A percentile compares a stretch with the other conserved stretches of the same genome.
Conservation (phyloP, 2,888 invertebrate genomes). For the Lamproptera curius region DNA sequence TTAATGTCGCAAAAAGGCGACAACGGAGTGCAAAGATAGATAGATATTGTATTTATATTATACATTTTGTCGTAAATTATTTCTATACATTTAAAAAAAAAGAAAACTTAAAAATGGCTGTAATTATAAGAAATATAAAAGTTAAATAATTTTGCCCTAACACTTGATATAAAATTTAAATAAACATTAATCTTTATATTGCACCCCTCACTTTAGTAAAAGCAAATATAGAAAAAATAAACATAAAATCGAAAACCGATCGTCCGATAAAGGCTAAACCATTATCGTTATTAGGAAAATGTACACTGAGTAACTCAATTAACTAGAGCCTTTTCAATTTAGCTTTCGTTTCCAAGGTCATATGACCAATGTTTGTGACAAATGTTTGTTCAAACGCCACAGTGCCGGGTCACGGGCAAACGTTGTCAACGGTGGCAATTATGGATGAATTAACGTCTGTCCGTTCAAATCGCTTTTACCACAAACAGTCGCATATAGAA, state of each 20-base stretch:
- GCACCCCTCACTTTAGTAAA: background rate
- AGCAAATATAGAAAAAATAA: background rate
- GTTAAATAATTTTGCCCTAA: too few relatives aligned
- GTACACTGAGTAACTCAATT: too few relatives aligned
- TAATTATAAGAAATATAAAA: too few relatives aligned
- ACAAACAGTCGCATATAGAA: constrained; percentile 6
- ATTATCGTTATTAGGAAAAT: background rate
- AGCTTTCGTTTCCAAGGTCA: constrained; percentile 8
- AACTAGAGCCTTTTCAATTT: background rate
- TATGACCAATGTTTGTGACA: constrained; percentile 5
- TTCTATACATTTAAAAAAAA: too few relatives aligned
- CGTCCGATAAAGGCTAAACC: too few relatives aligned
- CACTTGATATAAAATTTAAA: too few relatives aligned
- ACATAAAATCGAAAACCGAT: background rate
- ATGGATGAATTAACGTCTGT: background rate
- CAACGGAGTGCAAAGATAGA: too few relatives aligned
- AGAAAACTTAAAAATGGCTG: too few relatives aligned
- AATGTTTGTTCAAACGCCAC: constrained; percentile 14
- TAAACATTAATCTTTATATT: too few relatives aligned
- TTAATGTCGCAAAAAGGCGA: too few relatives aligned
- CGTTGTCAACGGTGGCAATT: constrained; percentile 12
- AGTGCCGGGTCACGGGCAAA: constrained; percentile 14
- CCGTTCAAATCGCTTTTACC: background rate
- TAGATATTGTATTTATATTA: too few relatives aligned
- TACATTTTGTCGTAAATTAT: too few relatives aligned